Percentiles rank a stretch among this genome's conserved stretches.
Evolutionary conservation across 2,113 vertebrate species (phyloP).

Genomic region (Oenanthe melanoleuca): DNA sequence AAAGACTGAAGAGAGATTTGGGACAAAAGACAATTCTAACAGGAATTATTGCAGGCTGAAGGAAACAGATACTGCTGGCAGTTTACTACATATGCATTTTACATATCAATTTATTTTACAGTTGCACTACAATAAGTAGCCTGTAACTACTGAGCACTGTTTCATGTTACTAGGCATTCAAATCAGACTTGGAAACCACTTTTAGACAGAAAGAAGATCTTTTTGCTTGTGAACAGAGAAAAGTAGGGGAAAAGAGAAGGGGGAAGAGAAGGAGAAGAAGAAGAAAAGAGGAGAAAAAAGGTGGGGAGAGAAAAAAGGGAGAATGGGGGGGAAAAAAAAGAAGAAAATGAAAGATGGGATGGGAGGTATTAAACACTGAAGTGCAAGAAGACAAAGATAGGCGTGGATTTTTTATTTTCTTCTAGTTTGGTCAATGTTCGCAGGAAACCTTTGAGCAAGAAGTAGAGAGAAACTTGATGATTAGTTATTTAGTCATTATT

Average conservation of each 20-base stretch:
- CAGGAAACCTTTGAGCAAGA: background rate
- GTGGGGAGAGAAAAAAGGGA: rapidly evolving
- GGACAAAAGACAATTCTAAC: background rate
- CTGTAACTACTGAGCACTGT: background rate
- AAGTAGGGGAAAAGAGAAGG: background rate
- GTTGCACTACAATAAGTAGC: background rate
- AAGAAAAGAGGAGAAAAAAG: rapidly evolving
- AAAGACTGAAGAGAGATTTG: background rate
- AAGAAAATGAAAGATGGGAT: background rate
- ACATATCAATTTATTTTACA: background rate
- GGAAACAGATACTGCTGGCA: background rate
- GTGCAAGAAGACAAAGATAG: background rate
- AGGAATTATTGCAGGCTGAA: background rate
- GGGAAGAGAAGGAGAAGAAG: background rate
- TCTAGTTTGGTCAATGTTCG: background rate
- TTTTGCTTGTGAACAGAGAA: background rate
- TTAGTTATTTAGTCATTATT: background rate
- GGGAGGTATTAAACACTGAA: background rate
- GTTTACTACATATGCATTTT: background rate
- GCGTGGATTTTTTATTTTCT: background rate
- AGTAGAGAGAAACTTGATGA: background rate
- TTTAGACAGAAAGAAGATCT: background rate
- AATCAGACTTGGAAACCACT: background rate
- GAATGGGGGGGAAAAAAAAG: rapidly evolving
- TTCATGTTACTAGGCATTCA: background rate